phyloP scores from a whole-genome alignment of 2,888 invertebrate genomes.

The Pristionchus exspectatus region DNA sequence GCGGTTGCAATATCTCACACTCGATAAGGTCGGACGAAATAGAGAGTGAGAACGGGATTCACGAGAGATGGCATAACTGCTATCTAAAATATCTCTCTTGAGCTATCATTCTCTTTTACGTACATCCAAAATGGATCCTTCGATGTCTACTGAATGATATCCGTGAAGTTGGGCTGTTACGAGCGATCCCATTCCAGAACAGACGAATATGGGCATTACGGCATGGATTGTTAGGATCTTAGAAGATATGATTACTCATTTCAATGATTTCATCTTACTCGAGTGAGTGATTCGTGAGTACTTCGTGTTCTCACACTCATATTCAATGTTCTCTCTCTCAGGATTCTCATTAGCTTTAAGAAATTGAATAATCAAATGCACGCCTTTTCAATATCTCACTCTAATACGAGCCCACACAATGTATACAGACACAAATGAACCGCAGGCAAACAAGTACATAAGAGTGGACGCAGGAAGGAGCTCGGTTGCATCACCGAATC shows the following conservation, averaged over 20 bases:
- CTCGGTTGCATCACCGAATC: neutral
- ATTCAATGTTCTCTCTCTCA: neutral
- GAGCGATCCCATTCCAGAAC: neutral
- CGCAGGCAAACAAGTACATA: neutral
- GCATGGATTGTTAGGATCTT: neutral
- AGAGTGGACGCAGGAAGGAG: neutral
- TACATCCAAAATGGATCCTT: neutral
- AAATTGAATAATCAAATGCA: neutral
- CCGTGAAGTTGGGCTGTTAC: neutral
- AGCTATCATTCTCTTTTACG: neutral
- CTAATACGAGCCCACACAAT: neutral
- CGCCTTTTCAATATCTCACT: neutral
- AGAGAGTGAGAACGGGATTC: conserved; percentile 1
- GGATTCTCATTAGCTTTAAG: neutral
- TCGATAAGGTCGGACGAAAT: neutral
- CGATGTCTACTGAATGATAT: neutral
- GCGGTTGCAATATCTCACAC: neutral
- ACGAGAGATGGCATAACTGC: neutral
- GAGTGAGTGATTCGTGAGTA: neutral
- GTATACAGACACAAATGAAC: neutral
- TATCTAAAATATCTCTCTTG: neutral
- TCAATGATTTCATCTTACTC: neutral
- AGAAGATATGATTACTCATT: neutral
- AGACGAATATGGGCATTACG: neutral
- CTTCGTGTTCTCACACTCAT: neutral